Evolutionary conservation across 2,888 invertebrate genomes (phyloP).

Genomic region (Cartodere bifasciata): DNA sequence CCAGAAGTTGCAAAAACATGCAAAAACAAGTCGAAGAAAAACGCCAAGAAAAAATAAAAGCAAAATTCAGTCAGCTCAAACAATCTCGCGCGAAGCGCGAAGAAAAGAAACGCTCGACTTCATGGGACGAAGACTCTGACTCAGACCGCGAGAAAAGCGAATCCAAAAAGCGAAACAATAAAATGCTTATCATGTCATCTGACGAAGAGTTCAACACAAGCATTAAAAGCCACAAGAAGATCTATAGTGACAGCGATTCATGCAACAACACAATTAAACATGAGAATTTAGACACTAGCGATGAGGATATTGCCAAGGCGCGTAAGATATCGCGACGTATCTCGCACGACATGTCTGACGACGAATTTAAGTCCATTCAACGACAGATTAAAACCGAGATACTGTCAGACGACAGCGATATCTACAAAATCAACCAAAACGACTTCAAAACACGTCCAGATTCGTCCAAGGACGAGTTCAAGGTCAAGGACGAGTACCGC

Average conservation of each 20-base stretch:
- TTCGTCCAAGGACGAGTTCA: constrained; percentile 29
- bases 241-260: constrained; percentile 39
- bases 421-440: too few species aligned
- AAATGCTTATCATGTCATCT: constrained; percentile 32
- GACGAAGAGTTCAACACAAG: constrained; percentile 23
- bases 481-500: constrained; percentile 18
- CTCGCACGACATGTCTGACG: constrained; percentile 67
- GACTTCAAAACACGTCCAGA: too few species aligned
- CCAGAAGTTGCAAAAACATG: constrained; percentile 86
- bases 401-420: constrained; percentile 40
- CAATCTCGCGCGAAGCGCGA: constrained; percentile 78
- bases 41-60: constrained; percentile 72
- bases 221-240: constrained; percentile 29
- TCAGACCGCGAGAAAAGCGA: constrained; percentile 35
- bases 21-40: constrained; percentile 85
- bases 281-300: constrained; percentile 38
- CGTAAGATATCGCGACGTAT: constrained; percentile 56
- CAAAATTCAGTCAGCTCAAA: constrained; percentile 78
- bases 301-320: constrained; percentile 48
- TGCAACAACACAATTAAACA: constrained; percentile 36
- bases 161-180: constrained; percentile 24
- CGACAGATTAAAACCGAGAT: constrained; percentile 47
- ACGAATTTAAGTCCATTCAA: constrained; percentile 44
- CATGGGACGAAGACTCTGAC: constrained; percentile 81
- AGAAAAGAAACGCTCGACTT: constrained; percentile 78